phyloP scores from a whole-genome alignment of 2,797 vertebrate genomes.

The Tarsius wallacei region DNA sequence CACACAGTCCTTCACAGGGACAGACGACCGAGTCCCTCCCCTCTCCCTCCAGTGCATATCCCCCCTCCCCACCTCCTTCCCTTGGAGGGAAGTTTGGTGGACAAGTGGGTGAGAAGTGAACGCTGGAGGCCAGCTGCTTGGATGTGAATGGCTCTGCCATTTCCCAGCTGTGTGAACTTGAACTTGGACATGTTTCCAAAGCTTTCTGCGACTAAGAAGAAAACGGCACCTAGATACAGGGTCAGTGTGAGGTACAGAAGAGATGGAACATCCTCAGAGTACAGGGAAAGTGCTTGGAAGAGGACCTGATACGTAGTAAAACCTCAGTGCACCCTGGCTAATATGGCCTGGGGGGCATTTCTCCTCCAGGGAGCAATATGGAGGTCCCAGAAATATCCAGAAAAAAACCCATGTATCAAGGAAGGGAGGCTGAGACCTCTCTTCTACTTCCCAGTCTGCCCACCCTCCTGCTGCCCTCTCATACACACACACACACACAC shows the following conservation, averaged over 20 bases:
- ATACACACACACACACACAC: neutral
- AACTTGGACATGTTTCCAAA: neutral
- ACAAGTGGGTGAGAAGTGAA: neutral
- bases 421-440: neutral
- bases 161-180: neutral
- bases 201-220: neutral
- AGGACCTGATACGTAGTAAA: neutral
- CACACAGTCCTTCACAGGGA: no score
- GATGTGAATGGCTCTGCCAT: neutral
- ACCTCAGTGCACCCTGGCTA: rapidly evolving
- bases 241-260: neutral
- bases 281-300: neutral
- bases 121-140: neutral
- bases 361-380: neutral
- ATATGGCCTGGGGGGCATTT: neutral
- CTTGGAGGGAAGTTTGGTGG: neutral
- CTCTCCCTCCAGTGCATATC: rapidly evolving
- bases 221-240: neutral
- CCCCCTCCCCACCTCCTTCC: neutral
- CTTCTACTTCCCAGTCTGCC: neutral
- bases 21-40: rapidly evolving
- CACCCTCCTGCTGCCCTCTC: no score
- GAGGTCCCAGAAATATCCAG: neutral
- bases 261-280: neutral
- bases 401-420: neutral